These are phyloP conservation scores for Gobio occitaniae DNA, from an alignment of 2,797 vertebrate species.

Conservation along the genomic window DNA sequence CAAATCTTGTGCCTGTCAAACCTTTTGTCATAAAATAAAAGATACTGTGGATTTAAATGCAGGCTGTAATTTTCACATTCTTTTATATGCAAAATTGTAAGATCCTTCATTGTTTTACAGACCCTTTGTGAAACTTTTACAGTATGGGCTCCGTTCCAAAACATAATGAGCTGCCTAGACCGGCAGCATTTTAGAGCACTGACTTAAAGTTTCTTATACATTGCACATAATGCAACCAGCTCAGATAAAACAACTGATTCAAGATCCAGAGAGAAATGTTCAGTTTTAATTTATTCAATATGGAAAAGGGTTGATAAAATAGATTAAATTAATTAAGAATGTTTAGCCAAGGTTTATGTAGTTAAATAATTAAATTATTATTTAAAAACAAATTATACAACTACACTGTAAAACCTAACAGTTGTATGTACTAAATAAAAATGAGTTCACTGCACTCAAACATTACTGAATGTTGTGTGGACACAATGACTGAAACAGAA, in stretches of 20 bases:
- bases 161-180: background rate
- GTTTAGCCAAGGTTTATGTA: too few species aligned
- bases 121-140: background rate
- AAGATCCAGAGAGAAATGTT: background rate
- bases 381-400: too few species aligned
- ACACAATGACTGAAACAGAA: too few species aligned
- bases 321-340: too few species aligned
- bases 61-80: background rate
- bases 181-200: background rate
- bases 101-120: background rate
- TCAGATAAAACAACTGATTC: background rate
- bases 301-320: too few species aligned
- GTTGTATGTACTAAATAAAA: too few species aligned
- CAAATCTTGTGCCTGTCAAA: conserved; percentile 2
- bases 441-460: too few species aligned
- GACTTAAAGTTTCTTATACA: background rate
- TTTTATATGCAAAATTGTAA: background rate
- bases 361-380: too few species aligned
- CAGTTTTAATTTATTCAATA: too few species aligned
- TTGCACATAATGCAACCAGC: background rate
- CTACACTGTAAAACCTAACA: too few species aligned
- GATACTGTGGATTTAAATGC: background rate
- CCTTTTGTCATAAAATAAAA: background rate
- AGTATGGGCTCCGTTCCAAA: background rate
- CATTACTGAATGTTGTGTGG: too few species aligned